Base-by-base conservation (phyloP, 1,140 invertebrate species). In the Ruditapes philippinarum region DNA sequence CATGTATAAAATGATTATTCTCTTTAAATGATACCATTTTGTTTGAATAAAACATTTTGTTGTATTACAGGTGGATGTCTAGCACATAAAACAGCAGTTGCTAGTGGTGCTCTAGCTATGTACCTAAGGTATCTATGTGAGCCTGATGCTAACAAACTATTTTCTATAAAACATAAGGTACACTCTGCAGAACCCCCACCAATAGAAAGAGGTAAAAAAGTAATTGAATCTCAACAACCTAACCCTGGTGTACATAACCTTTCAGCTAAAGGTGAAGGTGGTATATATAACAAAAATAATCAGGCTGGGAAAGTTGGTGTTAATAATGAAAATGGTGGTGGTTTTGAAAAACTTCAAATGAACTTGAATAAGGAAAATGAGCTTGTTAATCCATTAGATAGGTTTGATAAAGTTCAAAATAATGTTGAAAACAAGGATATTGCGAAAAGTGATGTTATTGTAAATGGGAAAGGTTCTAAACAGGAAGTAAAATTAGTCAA, bases 71-170 rank as follows among this genome's bases (percentile, higher is more conserved):
- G 89, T 91, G 94, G 93, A 12, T 95, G 95, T 91, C 83, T 94
- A 0, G 89, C 92, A 11, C 94, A 95, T 74, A 95, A 95, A 79
- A 95, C 95, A n/a, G 94, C 92, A 12, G 93, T 95, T 38, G 94
- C 92, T 5, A 89, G 92, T 57, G 94, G 93, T 42, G 94, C 95
- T 11, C 88, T 95, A 28, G 86, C 91, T 19, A 92, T 95, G 89
- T 95, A 95, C 70, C 54, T 95, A 33, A 89, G 94, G 7, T 95
- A 93, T 78, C 79, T 95, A 0, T 74, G 94, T 19, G 92, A 94
- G 31, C 93, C 93, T 9, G 94, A 88, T 62, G 78, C 87, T 51
- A 22, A 68, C 17, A 73, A 81, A 22, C n/a, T 82, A 80, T 68
- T 91, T 68, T 38, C 91, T 54, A 11, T 38, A 38, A 62, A 88